Evolutionary conservation across 2,113 vertebrate species (phyloP), one percentile per base, ranked within the genome.

Genomic region (Verasper variegatus): DNA sequence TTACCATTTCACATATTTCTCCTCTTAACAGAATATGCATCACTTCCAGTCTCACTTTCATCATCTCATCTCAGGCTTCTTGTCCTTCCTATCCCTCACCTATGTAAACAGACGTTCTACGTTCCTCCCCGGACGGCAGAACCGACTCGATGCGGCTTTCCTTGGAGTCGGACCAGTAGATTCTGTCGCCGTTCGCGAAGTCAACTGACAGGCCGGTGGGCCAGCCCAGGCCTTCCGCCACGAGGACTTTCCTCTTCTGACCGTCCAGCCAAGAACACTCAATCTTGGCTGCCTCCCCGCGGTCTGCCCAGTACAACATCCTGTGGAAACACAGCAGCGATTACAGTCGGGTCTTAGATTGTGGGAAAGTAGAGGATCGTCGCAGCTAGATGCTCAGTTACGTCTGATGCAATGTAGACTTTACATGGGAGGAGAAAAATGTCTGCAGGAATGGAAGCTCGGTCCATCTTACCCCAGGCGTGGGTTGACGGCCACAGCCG

Each of bases 131-230:
- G 75, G 97, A 96, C 12, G 94, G 93, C 78, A 93, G 94, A 68
- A 98, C 93, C 14, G 96, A 97, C 93, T 97, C 97, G 24, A 98
- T 96, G 60, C 86, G 91, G 64, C 95, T 96, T 86, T 98, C 97
- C 78, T 98, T 98, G 59, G 95, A 95, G 83, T 98, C 97, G 27
- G 96, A 96, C 97, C 97, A 98, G 85, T 98, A 98, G 78, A 98
- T 92, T 27, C 96, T 94, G 83, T 97, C 95, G 17, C 86, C 87
- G 73, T 97, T 98, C 87, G 96, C 78, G 88, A 96, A 97, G 91
- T 98, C 97, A 63, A 98, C 93, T 13, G 95, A 93, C 83, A 98
- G 94, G 11, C 97, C 96, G 5, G 96, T 97, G 72, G 97, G 97
- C 96, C 95, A 97, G 37, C 96, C 97, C 78, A 98, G 93, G 47